phyloP scores from a whole-genome alignment of 2,113 vertebrate species.

The Rallus limicola region DNA sequence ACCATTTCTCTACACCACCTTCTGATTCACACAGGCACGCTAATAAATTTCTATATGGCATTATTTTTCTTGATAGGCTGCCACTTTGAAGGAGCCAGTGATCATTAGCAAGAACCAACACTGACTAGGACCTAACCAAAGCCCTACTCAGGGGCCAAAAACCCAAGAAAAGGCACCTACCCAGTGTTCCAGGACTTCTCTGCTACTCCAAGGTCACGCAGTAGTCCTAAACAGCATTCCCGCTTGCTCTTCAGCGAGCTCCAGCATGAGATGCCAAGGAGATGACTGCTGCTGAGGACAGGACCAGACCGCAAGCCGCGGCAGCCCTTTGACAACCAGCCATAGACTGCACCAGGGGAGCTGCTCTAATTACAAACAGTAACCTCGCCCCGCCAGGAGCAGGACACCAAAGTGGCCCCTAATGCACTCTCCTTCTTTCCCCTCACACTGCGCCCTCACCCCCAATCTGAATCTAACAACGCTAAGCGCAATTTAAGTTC shows the following conservation, averaged over 20 bases:
- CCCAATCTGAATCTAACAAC: background rate
- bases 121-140: background rate
- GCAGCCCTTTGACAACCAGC: constrained; percentile 21
- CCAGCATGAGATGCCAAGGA: background rate
- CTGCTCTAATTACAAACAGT: background rate
- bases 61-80: background rate
- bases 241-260: background rate
- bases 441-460: background rate
- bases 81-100: background rate
- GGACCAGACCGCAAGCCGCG: background rate
- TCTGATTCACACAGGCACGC: constrained; percentile 35
- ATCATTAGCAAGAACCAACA: background rate
- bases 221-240: background rate
- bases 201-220: background rate
- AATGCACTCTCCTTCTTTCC: background rate
- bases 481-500: background rate
- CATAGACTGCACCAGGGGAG: background rate
- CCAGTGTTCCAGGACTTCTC: background rate
- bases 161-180: background rate
- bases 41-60: background rate
- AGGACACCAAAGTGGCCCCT: background rate
- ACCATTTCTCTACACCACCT: constrained; percentile 22
- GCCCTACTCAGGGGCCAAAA: background rate
- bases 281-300: background rate
- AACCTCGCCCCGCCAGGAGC: background rate